Base-by-base conservation (phyloP, 1,140 invertebrate genomes). In the Nebria ingens region DNA sequence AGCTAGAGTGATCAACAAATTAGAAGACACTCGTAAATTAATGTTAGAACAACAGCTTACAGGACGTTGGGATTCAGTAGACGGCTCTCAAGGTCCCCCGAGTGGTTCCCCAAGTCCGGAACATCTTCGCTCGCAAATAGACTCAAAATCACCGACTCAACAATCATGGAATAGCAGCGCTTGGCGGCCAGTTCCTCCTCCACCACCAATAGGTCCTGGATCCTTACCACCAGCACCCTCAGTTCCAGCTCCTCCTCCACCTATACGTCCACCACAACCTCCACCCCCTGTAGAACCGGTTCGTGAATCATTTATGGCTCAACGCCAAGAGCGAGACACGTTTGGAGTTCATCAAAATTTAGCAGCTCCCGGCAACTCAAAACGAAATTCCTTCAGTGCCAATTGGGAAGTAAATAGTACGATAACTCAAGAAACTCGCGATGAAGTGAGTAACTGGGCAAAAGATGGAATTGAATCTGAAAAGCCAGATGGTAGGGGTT, bases 1-100 rank as follows among this genome's bases (percentile, higher is more conserved):
- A 2, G 77, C 79, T 21, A 73, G 85, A 19, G 79, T 81, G 9
- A 78, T 87, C 11, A 86, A 86, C 61, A 91, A 93, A 63, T 70
- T 94, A 19, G 89, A 92, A 66, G 88, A 91, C 57, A 89, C 89
- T 19, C 77, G 91, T 51, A 89, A 89, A 64, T 72, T 88, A 29
- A 81, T 93, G 74, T 70, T 93, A 15, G 88, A 93, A 64, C 83
- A 90, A 61, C 89, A 93, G 73, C 70, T 94, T 21, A 83, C 86
- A 63, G 81, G 79, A 34, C 68, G 65, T 54, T 69, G 68, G 67
- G 61, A 68, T 53, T 63, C 62, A 15, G 53, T 75, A 58, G 68
- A 74, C 21, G 65, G 62, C 0, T 59, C 40, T 17, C 40, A 45
- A 17, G 60, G 59, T 15, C 53, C 21, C 17, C 52, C 54, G 1